phyloP scores from a whole-genome alignment of 2,113 vertebrate genomes.

The Prinia subflava region DNA sequence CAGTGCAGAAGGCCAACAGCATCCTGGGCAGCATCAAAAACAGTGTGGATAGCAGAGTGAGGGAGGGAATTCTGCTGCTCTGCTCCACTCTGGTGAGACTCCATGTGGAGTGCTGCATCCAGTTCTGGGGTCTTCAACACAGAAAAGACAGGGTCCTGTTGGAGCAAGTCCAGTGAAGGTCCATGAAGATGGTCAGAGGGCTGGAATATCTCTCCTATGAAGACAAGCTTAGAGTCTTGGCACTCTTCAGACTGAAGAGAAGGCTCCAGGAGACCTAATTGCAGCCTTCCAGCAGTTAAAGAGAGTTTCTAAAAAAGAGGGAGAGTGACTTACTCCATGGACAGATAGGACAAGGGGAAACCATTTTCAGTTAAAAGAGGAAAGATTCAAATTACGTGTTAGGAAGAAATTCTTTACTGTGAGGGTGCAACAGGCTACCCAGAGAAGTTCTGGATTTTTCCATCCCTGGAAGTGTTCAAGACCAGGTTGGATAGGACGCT shows the following conservation, averaged over 20 bases:
- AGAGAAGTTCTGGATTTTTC: background rate
- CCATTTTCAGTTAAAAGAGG: background rate
- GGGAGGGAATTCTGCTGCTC: background rate
- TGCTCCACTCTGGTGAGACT: background rate
- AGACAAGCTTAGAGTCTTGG: background rate
- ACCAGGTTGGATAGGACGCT: background rate
- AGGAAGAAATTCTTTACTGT: background rate
- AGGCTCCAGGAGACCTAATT: background rate
- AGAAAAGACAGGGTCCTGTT: background rate
- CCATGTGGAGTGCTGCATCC: background rate
- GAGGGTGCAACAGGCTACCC: background rate
- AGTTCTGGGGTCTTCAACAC: background rate
- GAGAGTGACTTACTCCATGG: background rate
- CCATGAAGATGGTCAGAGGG: background rate
- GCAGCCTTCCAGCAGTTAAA: background rate
- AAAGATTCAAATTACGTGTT: background rate
- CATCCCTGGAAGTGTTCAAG: background rate
- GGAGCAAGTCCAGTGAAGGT: background rate
- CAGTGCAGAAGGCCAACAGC: background rate
- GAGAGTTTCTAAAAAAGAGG: background rate
- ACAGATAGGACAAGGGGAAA: background rate
- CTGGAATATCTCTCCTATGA: background rate
- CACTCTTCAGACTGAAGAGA: background rate
- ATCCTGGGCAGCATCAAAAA: background rate
- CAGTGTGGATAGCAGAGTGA: fast-evolving